phyloP scores from a whole-genome alignment of 30 jellyfish, hydroid and myxozoan species.

The Aurelia sp. region DNA sequence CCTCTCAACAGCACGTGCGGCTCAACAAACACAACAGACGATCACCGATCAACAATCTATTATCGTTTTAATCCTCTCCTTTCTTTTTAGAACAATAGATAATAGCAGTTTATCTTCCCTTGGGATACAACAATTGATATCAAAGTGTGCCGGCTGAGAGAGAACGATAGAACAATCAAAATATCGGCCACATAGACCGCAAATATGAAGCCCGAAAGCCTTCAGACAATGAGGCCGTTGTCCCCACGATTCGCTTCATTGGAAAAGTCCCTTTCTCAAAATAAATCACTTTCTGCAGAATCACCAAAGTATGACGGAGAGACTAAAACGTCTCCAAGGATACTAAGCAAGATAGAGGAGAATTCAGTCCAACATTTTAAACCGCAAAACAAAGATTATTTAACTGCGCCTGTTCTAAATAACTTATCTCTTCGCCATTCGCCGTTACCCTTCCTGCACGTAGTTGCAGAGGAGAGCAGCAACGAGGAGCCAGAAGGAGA shows the following conservation, averaged over 20 bases:
- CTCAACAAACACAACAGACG: no score
- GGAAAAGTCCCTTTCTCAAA: slow-evolving; percentile 35
- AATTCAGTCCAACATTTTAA: neutral
- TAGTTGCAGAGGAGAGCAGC: neutral
- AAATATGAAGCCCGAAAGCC: slow-evolving; percentile 15
- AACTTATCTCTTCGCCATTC: neutral
- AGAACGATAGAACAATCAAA: neutral
- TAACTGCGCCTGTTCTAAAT: neutral
- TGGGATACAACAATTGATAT: no score
- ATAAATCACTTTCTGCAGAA: slow-evolving; percentile 20
- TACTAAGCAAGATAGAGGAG: slow-evolving; percentile 40
- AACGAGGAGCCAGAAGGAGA: neutral
- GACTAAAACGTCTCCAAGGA: slow-evolving; percentile 58
- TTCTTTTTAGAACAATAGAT: no score
- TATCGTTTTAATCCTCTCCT: no score
- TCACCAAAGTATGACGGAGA: slow-evolving; percentile 33
- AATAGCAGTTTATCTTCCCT: no score
- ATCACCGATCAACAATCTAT: no score
- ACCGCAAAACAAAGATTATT: neutral
- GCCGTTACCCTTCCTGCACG: slow-evolving; percentile 4
- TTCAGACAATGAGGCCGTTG: slow-evolving; percentile 42
- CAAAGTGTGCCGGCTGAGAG: neutral
- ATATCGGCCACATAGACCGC: neutral
- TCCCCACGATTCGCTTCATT: slow-evolving; percentile 66
- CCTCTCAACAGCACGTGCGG: no score